Evolutionary conservation across 2,113 vertebrate species (phyloP), one percentile per base, ranked within the genome.

Genomic region (Dipodomys stephensi): DNA sequence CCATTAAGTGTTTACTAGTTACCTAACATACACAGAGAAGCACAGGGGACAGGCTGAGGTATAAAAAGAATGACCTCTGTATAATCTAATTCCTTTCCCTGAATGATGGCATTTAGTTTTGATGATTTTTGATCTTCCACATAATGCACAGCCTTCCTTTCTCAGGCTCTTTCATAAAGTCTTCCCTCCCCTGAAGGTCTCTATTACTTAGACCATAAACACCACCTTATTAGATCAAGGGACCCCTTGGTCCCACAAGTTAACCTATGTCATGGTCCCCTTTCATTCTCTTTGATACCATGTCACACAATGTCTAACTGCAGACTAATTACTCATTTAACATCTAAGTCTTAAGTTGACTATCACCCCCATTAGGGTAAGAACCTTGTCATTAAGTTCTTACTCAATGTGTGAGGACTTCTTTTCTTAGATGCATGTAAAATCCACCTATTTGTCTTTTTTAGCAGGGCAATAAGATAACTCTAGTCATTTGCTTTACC

Each of bases 61-160:
- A 39, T 10, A 9, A 30, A 74, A 78, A 76, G 49, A 90, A 71
- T 22, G 53, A 79, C 44, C 10, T 87, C 27, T 81, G 77, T 57
- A 13, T 80, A 74, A 62, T 18, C 44, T 39, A 67, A 71, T 7
- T 71, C 23, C 16, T 46, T 65, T 85, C 72, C 44, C 3, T 39
- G 44, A 10, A 18, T 65, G 2, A 74, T 32, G 30, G 53, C 2
- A 32, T 78, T 82, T 4, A 22, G 53, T 88, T 77, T n/a, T 23
- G 72, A 71, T 57, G 64, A 27, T 27, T 79, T 35, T 28, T 69
- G 6, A 65, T 85, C 30, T 62, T 83, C 46, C 10, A 64, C 15
- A 28, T 0, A 79, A 4, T 35, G 0, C n/a, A 4, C 9, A 18
- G 35, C 27, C n/a, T 32, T 18, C 0, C 22, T 0, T 7, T 28